These are phyloP conservation scores for Pristionchus japonicus DNA, from an alignment of 2,888 invertebrate genomes.

Conservation along the genomic window DNA sequence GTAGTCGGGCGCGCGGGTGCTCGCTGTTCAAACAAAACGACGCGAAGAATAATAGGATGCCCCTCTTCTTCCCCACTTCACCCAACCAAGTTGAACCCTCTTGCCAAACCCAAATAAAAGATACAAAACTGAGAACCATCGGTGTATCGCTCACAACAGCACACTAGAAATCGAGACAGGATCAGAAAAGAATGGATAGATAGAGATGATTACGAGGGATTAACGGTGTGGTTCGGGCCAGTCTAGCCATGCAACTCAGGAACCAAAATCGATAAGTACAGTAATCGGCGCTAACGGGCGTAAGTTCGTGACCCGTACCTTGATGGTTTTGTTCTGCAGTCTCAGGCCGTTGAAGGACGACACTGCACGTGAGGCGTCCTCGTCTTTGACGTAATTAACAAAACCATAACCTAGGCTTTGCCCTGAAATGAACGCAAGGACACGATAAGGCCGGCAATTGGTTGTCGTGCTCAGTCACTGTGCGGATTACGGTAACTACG, in stretches of 20 bases:
- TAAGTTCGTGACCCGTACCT: constrained; percentile 81
- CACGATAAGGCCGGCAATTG: not conserved
- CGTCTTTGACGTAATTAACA: constrained; percentile 97
- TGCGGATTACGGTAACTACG: constrained; percentile 9
- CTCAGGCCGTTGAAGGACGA: constrained; percentile 96
- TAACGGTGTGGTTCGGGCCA: not conserved
- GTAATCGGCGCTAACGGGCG: not conserved
- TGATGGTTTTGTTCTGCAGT: constrained; percentile 99
- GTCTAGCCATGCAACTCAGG: constrained; percentile 39
- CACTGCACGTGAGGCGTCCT: constrained; percentile 98
- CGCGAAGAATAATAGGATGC: constrained; percentile 31
- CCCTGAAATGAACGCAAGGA: constrained; percentile 79
- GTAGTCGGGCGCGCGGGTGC: not conserved
- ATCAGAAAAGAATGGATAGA: not conserved
- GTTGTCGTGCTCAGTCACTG: not conserved
- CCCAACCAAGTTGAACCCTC: not conserved
- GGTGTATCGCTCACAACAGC: not conserved
- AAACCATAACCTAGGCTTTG: constrained; percentile 99
- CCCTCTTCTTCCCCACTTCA: not conserved
- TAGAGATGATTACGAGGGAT: constrained; percentile 6
- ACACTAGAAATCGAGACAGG: constrained; percentile 39
- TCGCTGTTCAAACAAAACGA: constrained; percentile 27
- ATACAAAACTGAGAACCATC: not conserved
- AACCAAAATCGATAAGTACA: not conserved
- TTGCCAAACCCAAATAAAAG: not conserved